Base-by-base conservation (phyloP, 2,113 vertebrate species). In the Parus major region DNA sequence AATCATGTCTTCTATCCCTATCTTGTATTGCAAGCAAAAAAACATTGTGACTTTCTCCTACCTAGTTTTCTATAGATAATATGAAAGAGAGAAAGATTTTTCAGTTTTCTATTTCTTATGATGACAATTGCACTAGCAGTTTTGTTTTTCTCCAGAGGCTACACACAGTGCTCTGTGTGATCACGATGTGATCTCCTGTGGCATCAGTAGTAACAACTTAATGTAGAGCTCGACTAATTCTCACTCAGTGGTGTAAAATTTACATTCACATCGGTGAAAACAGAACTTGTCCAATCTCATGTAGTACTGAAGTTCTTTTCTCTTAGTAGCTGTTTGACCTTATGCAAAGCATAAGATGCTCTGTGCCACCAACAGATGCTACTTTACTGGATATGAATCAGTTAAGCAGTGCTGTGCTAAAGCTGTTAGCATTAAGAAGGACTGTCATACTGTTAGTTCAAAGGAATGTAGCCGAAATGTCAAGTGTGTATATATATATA, bases 51-150 rank as follows among this genome's bases (percentile, higher is more conserved):
- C 44, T 86, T 87, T 92, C 36, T 82, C 55, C 66, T 41, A n/a
- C 39, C 27, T 72, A 29, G 73, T 90, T 96, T 97, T 80, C 41
- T 84, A 82, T 73, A 91, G 82, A 60, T 71, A 93, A 70, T 60
- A 87, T 70, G 83, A 96, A 92, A 95, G 89, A 88, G 78, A 90
- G 90, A 95, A 91, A 94, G 78, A 94, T 92, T 95, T 97, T 97
- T 14, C 60, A 89, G 31, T 76, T 91, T 97, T 96, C n/a, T 55
- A 12, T 25, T 53, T 80, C 84, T 95, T 82, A n/a, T 42, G 16
- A 57, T 96, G 90, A 88, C 80, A 94, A 75, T 70, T 85, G 25
- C 59, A 57, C 94, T 89, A 90, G 25, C 46, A 82, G 18, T 27
- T 82, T 59, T 52, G 7, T 70, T 95, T 91, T 92, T 53, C 78